These are phyloP conservation scores for Aelia acuminata DNA, from an alignment of 2,888 invertebrate species.

Conservation along the genomic window DNA sequence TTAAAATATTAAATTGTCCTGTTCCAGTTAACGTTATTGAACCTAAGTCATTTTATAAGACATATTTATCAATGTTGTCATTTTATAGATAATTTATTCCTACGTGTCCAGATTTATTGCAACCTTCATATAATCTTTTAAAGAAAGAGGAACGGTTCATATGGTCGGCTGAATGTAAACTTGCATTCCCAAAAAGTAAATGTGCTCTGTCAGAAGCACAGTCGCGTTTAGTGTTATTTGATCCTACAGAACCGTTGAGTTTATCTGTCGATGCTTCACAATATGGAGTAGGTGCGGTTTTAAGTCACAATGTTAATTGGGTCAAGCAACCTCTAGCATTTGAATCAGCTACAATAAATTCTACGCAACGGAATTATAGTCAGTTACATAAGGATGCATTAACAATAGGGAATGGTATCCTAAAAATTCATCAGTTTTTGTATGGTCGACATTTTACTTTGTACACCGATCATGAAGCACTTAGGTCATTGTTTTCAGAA, in stretches of 20 bases:
- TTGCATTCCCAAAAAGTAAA: not conserved
- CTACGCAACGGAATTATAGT: not conserved
- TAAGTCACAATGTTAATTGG: not conserved
- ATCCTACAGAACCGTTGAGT: not conserved
- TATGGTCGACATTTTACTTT: not conserved
- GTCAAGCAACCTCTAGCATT: not conserved
- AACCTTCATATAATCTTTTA: not conserved
- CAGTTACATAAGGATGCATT: not conserved
- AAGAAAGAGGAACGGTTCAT: not conserved
- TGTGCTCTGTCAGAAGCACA: not conserved
- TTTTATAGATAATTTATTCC: not conserved
- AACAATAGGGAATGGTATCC: not conserved
- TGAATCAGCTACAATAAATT: not conserved
- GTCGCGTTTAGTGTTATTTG: not conserved
- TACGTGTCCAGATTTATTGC: not conserved
- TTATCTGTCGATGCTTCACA: not conserved
- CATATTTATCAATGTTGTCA: not conserved
- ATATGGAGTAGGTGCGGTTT: not conserved
- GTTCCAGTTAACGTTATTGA: not conserved
- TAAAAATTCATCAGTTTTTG: not conserved
- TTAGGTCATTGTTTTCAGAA: not conserved
- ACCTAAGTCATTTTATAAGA: not conserved
- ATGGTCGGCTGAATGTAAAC: not conserved
- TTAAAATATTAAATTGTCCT: too few relatives aligned
- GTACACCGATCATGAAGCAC: not conserved